Evolutionary conservation across 2,797 vertebrate species (phyloP).

Genomic region (Phataginus tetradactyla): DNA sequence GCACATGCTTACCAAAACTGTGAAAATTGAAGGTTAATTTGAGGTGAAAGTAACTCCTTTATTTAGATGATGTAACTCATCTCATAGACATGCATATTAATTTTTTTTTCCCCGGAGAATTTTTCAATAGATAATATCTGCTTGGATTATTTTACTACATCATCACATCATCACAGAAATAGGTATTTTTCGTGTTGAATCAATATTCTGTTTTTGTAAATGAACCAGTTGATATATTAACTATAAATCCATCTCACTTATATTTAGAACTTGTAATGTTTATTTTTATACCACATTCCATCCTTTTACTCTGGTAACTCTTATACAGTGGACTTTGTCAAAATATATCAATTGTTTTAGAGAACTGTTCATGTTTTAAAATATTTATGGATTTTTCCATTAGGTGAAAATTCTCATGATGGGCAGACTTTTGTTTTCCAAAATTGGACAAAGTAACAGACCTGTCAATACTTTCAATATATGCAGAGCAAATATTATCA

Average conservation of each 20-base stretch:
- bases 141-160: not conserved
- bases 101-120: not conserved
- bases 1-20: not conserved
- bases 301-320: not conserved
- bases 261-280: not conserved
- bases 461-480: not conserved
- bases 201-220: slow-evolving; percentile 29
- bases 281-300: not conserved
- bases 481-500: not conserved
- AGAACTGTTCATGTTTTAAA: not conserved
- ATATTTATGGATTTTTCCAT: not conserved
- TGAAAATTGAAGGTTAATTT: not conserved
- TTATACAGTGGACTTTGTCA: not conserved
- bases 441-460: not conserved
- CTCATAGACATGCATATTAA: not conserved
- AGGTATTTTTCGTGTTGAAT: not conserved
- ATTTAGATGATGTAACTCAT: slow-evolving; percentile 21
- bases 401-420: not conserved
- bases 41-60: not conserved
- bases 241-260: not conserved
- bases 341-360: not conserved
- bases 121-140: not conserved
- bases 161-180: not conserved
- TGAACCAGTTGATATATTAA: not conserved
- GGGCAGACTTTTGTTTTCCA: not conserved